Conservation (phyloP, 2,797 vertebrate genomes). For the Falco cherrug region DNA sequence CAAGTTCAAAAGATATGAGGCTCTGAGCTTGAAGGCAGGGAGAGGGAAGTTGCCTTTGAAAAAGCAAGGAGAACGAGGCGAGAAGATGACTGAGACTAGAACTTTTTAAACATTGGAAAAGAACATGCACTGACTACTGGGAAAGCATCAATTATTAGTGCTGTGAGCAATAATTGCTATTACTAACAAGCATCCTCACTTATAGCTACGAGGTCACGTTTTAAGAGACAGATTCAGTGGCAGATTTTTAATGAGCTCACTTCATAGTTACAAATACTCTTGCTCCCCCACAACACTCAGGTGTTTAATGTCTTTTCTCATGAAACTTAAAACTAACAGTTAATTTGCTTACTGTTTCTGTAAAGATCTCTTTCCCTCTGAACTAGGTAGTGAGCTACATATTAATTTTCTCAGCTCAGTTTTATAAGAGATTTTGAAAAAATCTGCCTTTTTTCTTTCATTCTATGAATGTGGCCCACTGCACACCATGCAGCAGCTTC, state of each 20-base stretch:
- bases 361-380: background rate
- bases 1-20: background rate
- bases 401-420: background rate
- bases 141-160: conserved; percentile 20
- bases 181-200: background rate
- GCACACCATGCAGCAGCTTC: background rate
- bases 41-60: background rate
- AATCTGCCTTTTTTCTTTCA: background rate
- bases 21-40: background rate
- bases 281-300: background rate
- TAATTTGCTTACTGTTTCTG: background rate
- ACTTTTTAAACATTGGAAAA: background rate
- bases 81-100: background rate
- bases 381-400: background rate
- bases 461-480: background rate
- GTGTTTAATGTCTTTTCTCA: background rate
- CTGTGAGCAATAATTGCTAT: background rate
- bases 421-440: background rate
- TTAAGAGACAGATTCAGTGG: background rate
- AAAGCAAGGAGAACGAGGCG: background rate
- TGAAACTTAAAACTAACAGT: background rate
- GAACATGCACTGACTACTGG: background rate
- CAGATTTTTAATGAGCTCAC: conserved; percentile 42
- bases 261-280: background rate
- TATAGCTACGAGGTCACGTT: background rate